These are phyloP conservation scores for Ceramica pisi DNA, from an alignment of 2,888 invertebrate genomes.

Conservation along the genomic window DNA sequence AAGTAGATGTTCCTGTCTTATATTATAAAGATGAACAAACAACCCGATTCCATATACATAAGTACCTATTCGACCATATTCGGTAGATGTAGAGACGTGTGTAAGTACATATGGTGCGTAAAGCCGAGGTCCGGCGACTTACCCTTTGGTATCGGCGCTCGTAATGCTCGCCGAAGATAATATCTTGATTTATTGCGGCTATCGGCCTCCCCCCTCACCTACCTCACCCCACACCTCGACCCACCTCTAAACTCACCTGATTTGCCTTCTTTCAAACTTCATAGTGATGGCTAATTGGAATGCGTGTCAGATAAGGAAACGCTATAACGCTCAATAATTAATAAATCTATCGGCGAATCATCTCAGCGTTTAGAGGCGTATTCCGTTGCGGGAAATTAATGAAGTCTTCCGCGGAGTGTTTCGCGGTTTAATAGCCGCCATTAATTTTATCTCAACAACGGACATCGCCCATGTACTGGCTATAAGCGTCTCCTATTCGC, in stretches of 20 bases:
- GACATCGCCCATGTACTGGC: conserved; percentile 69
- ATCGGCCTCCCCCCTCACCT: conserved; percentile 76
- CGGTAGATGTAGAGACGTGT: conserved; percentile 44
- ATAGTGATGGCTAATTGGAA: conserved; percentile 61
- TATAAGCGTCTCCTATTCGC: conserved; percentile 69
- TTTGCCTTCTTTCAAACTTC: conserved; percentile 63
- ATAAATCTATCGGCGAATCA: conserved; percentile 86
- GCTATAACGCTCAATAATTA: conserved; percentile 82
- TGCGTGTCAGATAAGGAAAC: conserved; percentile 70
- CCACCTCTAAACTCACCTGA: conserved; percentile 72
- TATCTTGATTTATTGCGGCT: conserved; percentile 89
- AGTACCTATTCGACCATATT: conserved; percentile 16
- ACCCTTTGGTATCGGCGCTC: conserved; percentile 83
- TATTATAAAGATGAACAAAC: no score
- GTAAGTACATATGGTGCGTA: conserved; percentile 60
- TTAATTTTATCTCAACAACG: conserved; percentile 89
- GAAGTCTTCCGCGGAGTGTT: conserved; percentile 88
- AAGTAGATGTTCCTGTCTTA: neutral
- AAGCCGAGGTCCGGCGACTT: conserved; percentile 75
- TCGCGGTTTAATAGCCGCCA: conserved; percentile 87
- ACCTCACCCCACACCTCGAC: conserved; percentile 54
- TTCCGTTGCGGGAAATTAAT: conserved; percentile 86
- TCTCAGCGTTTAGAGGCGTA: conserved; percentile 86
- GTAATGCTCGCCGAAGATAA: conserved; percentile 87
- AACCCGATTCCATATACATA: conserved; percentile 3